Evolutionary conservation across 1,140 invertebrate species (phyloP).

Genomic region (Drosophila persimilis): DNA sequence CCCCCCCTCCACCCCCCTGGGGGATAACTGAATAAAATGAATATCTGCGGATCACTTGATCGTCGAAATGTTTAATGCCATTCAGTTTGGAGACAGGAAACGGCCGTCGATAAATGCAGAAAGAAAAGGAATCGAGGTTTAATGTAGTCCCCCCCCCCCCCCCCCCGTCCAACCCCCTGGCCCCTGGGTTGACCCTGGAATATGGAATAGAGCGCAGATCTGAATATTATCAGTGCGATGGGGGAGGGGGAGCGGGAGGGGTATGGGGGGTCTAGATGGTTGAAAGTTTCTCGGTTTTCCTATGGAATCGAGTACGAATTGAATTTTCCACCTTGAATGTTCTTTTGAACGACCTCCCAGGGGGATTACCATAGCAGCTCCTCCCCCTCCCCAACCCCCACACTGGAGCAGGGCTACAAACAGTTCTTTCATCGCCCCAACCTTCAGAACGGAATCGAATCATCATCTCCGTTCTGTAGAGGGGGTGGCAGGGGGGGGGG

Average conservation of each 20-base stretch:
- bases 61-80: slow-evolving; percentile 37
- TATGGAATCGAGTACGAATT: too few relatives aligned
- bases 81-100: slow-evolving; percentile 39
- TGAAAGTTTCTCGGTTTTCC: too few relatives aligned
- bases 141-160: slow-evolving; percentile 34
- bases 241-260: too few relatives aligned
- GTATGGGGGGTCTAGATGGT: too few relatives aligned
- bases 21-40: slow-evolving; percentile 29
- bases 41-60: slow-evolving; percentile 45
- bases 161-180: background rate
- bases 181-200: too few relatives aligned
- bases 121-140: slow-evolving; percentile 13
- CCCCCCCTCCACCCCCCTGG: too few relatives aligned
- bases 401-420: slow-evolving; percentile 1
- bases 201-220: slow-evolving; percentile 9
- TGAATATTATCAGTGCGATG: slow-evolving; percentile 5
- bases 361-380: slow-evolving; percentile 6
- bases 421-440: background rate
- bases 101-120: slow-evolving; percentile 21
- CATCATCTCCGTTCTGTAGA: slow-evolving; percentile 4
- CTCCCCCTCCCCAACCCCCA: too few relatives aligned
- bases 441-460: slow-evolving; percentile 1
- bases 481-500: too few relatives aligned
- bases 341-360: background rate
- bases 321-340: slow-evolving; percentile 1